Conservation (phyloP, 2,797 vertebrate genomes). For the Girardinus metallicus region DNA sequence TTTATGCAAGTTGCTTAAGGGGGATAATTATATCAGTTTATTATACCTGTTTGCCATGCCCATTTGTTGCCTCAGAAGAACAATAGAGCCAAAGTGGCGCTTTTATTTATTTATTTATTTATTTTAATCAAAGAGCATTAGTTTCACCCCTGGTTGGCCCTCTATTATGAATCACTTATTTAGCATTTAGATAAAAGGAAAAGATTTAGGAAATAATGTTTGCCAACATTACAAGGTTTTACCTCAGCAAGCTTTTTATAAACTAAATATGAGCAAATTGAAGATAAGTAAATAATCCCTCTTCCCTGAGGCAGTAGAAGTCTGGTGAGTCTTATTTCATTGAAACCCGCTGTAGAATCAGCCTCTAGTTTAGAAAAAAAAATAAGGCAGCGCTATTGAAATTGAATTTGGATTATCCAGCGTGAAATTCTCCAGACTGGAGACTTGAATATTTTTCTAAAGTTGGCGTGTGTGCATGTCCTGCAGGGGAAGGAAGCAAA, state of each 20-base stretch:
- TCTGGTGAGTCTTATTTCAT: conserved; percentile 79
- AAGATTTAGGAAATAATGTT: conserved; percentile 75
- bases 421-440: conserved; percentile 83
- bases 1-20: conserved; percentile 34
- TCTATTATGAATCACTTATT: conserved; percentile 64
- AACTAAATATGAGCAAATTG: conserved; percentile 84
- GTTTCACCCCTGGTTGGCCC: conserved; percentile 44
- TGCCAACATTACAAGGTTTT: conserved; percentile 80
- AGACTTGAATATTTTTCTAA: conserved; percentile 79
- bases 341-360: conserved; percentile 78
- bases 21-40: conserved; percentile 19
- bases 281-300: conserved; percentile 84
- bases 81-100: conserved; percentile 60
- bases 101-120: neutral
- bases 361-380: conserved; percentile 58
- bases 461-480: conserved; percentile 80
- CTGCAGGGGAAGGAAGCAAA: conserved; percentile 80
- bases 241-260: conserved; percentile 79
- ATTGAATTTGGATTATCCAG: conserved; percentile 84
- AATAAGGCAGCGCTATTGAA: conserved; percentile 79
- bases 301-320: conserved; percentile 74
- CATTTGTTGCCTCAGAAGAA: conserved; percentile 49
- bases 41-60: conserved; percentile 43
- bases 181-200: conserved; percentile 72
- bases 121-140: conserved; percentile 52